Percentiles rank a stretch among this genome's conserved stretches.
These are phyloP conservation scores for Strix uralensis DNA, from an alignment of 2,113 vertebrate species.

Conservation along the genomic window DNA sequence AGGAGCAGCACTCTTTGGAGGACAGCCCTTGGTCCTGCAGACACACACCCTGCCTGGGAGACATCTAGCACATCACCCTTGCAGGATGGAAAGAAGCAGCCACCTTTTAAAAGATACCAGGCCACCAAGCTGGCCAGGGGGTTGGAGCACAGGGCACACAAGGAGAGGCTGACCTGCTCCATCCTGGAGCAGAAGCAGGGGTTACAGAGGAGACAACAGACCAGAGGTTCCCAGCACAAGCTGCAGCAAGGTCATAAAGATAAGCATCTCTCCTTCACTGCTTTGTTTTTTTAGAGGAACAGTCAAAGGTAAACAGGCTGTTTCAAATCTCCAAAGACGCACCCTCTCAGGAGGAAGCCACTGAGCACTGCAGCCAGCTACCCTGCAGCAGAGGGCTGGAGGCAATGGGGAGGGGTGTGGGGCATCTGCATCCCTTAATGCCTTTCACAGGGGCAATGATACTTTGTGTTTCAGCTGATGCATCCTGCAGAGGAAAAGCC, in stretches of 20 bases:
- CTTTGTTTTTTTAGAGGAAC: not conserved
- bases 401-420: fast-evolving
- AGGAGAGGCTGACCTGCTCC: not conserved
- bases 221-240: not conserved
- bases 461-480: not conserved
- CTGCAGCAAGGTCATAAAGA: not conserved
- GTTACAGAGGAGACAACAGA: not conserved
- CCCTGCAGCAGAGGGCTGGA: not conserved
- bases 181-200: not conserved
- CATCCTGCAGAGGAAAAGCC: not conserved
- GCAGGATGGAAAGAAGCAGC: not conserved
- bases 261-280: not conserved
- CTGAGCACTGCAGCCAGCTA: fast-evolving
- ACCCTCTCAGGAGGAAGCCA: not conserved
- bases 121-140: not conserved
- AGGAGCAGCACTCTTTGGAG: not conserved
- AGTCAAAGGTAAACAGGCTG: not conserved
- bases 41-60: not conserved
- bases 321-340: not conserved
- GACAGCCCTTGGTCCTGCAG: not conserved
- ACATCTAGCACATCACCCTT: not conserved
- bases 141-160: too few relatives aligned
- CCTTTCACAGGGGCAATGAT: not conserved
- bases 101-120: not conserved
- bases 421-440: not conserved